phyloP scores from a whole-genome alignment of 2,888 invertebrate genomes.

The Polymixis flavicincta region DNA sequence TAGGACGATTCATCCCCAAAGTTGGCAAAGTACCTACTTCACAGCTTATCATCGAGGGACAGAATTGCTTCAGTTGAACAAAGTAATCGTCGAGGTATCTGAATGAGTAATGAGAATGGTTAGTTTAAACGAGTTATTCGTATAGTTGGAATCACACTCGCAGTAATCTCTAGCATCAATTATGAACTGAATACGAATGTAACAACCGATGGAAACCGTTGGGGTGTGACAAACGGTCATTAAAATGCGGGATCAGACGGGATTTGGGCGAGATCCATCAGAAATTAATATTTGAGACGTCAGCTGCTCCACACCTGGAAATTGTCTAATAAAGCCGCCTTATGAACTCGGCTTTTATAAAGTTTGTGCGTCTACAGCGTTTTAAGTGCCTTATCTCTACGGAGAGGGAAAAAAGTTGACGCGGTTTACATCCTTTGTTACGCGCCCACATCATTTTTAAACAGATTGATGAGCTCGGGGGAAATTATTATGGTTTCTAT shows the following conservation, averaged over 20 bases:
- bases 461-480: slow-evolving; percentile 39
- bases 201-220: slow-evolving; percentile 72
- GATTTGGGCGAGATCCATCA: slow-evolving; percentile 80
- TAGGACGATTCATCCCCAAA: slow-evolving; percentile 78
- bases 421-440: slow-evolving; percentile 68
- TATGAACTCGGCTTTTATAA: slow-evolving; percentile 86
- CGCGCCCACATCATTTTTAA: slow-evolving; percentile 61
- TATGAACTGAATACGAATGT: slow-evolving; percentile 79
- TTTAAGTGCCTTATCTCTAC: slow-evolving; percentile 75
- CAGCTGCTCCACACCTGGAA: slow-evolving; percentile 86
- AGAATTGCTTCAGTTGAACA: slow-evolving; percentile 80
- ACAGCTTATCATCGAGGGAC: slow-evolving; percentile 76
- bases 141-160: slow-evolving; percentile 79
- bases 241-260: slow-evolving; percentile 77
- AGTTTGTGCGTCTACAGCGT: slow-evolving; percentile 78
- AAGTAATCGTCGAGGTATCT: slow-evolving; percentile 79
- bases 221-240: slow-evolving; percentile 73
- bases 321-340: slow-evolving; percentile 86
- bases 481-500: slow-evolving; percentile 29
- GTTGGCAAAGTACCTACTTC: slow-evolving; percentile 75
- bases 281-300: slow-evolving; percentile 86
- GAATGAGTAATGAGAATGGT: slow-evolving; percentile 81
- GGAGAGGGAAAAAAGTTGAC: slow-evolving; percentile 71
- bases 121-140: slow-evolving; percentile 78
- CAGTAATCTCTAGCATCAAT: slow-evolving; percentile 81